These are phyloP conservation scores for Cosmia pyralina DNA, from an alignment of 2,888 invertebrate species.

Conservation along the genomic window DNA sequence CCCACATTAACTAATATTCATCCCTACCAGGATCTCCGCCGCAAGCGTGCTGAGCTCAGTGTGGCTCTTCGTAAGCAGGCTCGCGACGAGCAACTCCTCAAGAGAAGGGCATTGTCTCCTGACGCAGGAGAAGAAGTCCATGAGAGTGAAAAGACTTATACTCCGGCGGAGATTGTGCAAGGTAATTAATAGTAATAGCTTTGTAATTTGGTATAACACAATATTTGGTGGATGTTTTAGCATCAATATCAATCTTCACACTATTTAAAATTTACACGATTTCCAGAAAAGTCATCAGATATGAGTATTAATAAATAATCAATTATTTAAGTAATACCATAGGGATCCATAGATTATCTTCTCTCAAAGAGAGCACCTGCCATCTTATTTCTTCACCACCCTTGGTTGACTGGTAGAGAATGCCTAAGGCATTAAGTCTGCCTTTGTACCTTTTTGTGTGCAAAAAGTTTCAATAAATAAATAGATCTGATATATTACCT, in stretches of 20 bases:
- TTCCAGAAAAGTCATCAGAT: not conserved
- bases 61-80: slow-evolving; percentile 97
- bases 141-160: slow-evolving; percentile 83
- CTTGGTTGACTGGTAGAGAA: too few species aligned
- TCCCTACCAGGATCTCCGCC: slow-evolving; percentile 93
- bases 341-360: not conserved
- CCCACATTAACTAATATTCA: not conserved
- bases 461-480: too few species aligned
- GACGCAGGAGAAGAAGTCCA: slow-evolving; percentile 86
- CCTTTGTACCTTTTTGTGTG: too few species aligned
- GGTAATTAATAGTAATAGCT: slow-evolving; percentile 75
- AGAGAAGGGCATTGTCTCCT: slow-evolving; percentile 95
- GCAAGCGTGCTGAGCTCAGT: slow-evolving; percentile 96
- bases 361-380: not conserved
- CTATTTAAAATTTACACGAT: too few species aligned
- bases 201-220: not conserved
- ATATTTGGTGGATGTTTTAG: not conserved
- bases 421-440: too few species aligned
- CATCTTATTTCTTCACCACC: too few species aligned
- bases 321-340: too few species aligned
- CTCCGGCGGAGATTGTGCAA: slow-evolving; percentile 93
- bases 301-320: not conserved
- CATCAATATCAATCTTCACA: not conserved
- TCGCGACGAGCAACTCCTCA: slow-evolving; percentile 97
- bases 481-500: too few species aligned